Base-by-base conservation (phyloP, 2,797 vertebrate species). In the Varecia variegata region DNA sequence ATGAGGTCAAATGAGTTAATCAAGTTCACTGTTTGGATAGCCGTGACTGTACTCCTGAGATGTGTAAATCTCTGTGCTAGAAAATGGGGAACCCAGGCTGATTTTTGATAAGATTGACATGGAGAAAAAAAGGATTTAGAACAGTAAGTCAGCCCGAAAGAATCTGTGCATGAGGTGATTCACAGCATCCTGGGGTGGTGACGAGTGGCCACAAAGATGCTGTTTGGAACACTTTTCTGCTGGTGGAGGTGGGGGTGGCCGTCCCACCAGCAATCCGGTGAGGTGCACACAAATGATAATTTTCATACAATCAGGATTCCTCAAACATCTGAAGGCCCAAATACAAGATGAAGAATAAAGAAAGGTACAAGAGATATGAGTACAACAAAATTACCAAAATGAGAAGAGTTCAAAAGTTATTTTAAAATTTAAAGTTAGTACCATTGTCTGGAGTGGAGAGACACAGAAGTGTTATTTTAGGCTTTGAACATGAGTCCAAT, bases 241-340 rank as follows among this genome's bases (percentile, higher is more conserved):
- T 1, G 17, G 0, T n/a, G 15, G 0, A 38, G 5, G 25, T 35
- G 8, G 15, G 1, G 0, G 12, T 65, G 18, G 18, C 38, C 13
- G 17, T 80, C 1, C 25, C 45, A 56, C 4, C 43, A 23, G 83
- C 38, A 62, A 23, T 54, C 5, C 14, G 13, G 30, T 21, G 12
- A 47, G 65, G 50, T 45, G 15, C 20, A 74, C 14, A 7, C 45
- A 13, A 35, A 32, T 56, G 12, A 2, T 43, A 32, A 54, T 40
- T 74, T 65, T 74, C 12, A 52, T 17, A 20, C 6, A 30, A 35
- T 74, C 2, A 86, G 23, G 20, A 71, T 50, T 89, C 3, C 30
- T 65, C 88, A 90, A 23, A 32, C 84, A 45, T 20, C 9, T 80
- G 21, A 76, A 50, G 12, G 3, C 6, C 5, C 88, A 87, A 73